Conservation (phyloP, 2,797 vertebrate genomes). For the Sparidentex hasta region DNA sequence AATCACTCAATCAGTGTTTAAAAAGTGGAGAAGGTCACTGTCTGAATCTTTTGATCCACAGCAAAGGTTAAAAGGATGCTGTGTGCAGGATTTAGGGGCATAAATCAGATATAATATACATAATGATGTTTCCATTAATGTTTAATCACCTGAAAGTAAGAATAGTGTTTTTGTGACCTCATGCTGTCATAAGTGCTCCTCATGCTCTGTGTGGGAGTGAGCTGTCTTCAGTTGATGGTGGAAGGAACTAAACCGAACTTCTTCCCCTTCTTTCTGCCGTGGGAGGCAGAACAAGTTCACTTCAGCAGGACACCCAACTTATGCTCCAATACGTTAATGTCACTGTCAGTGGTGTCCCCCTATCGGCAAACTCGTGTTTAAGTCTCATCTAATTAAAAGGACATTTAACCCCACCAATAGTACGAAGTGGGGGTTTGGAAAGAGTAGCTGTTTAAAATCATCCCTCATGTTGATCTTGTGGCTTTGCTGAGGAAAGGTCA, state of each 20-base stretch:
- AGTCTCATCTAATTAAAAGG: neutral
- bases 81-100: no score
- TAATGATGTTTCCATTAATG: no score
- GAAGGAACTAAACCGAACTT: neutral
- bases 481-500: slow-evolving; percentile 35
- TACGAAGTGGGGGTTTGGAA: neutral
- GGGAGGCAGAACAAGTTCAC: no score
- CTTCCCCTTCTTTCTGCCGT: no score
- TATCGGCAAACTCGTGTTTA: neutral
- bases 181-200: no score
- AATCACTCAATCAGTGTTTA: neutral
- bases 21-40: no score
- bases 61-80: no score
- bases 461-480: slow-evolving; percentile 27
- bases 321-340: neutral
- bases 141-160: no score
- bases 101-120: no score
- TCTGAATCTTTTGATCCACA: no score
- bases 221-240: neutral
- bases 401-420: neutral
- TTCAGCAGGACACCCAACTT: no score
- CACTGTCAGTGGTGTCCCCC: neutral
- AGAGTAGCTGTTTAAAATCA: slow-evolving; percentile 11
- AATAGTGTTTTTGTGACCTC: no score
- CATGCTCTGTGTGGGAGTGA: neutral